These are phyloP conservation scores for Karalla daura DNA, from an alignment of 2,797 vertebrate species.

Conservation along the genomic window DNA sequence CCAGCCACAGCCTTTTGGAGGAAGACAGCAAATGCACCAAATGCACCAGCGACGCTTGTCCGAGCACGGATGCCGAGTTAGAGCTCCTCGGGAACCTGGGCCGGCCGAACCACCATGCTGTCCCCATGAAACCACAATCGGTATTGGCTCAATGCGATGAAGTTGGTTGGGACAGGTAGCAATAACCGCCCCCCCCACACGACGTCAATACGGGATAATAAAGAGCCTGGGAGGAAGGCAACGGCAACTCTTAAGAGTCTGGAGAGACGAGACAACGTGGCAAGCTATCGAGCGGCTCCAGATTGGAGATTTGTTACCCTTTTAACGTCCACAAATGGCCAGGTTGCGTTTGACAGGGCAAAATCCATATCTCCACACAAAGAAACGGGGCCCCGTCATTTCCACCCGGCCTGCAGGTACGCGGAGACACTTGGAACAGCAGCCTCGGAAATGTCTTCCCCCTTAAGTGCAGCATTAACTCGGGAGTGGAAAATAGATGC, in stretches of 20 bases:
- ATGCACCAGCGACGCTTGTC: conserved; percentile 4
- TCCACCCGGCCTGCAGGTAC: conserved; percentile 3
- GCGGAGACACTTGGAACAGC: not conserved
- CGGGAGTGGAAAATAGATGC: no score
- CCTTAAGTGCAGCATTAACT: not conserved
- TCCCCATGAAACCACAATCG: not conserved
- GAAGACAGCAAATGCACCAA: conserved; percentile 5
- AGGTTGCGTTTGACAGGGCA: conserved; percentile 28
- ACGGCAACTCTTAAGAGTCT: not conserved
- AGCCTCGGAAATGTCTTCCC: not conserved
- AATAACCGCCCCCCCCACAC: conserved; percentile 2
- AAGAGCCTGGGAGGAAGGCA: conserved; percentile 5
- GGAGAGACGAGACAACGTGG: conserved; percentile 30
- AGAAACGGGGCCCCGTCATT: conserved; percentile 16
- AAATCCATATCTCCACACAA: conserved; percentile 40
- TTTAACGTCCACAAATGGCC: conserved; percentile 51
- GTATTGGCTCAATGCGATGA: not conserved
- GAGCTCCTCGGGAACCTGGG: not conserved
- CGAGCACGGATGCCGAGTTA: conserved; percentile 9
- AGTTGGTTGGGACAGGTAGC: not conserved
- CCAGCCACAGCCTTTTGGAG: conserved; percentile 5
- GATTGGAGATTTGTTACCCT: conserved; percentile 49
- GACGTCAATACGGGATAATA: conserved; percentile 13
- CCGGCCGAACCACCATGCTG: not conserved
- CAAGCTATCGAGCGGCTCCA: conserved; percentile 43